Conservation (phyloP, 2,113 vertebrate species). For the Lontra canadensis region DNA sequence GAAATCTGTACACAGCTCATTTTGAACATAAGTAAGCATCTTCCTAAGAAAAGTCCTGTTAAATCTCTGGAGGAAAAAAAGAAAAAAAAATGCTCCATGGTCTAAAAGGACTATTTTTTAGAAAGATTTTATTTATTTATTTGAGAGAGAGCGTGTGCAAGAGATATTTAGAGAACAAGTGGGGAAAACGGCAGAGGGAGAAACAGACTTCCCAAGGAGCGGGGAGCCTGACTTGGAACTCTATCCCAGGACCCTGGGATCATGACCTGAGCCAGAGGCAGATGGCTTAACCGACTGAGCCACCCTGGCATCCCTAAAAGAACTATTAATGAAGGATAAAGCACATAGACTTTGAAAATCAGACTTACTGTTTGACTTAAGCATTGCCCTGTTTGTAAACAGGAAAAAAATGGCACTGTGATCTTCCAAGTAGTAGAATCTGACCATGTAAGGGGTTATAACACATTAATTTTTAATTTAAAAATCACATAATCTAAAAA, state of each 20-base stretch:
- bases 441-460: rapidly evolving
- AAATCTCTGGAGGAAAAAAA: not conserved
- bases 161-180: too few relatives aligned
- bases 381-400: not conserved
- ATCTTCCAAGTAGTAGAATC: not conserved
- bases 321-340: not conserved
- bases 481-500: not conserved
- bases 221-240: too few relatives aligned
- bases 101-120: not conserved
- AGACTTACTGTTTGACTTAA: not conserved
- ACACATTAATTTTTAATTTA: not conserved
- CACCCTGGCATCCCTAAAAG: not conserved
- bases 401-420: not conserved
- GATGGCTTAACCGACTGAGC: too few relatives aligned
- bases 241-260: too few relatives aligned
- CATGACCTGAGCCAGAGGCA: too few relatives aligned
- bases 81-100: not conserved
- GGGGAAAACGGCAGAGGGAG: too few relatives aligned
- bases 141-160: rapidly evolving
- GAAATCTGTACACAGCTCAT: not conserved
- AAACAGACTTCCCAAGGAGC: too few relatives aligned
- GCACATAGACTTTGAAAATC: not conserved
- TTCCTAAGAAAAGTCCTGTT: not conserved
- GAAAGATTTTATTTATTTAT: too few relatives aligned
- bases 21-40: not conserved